Evolutionary conservation across 2,888 invertebrate genomes (phyloP), one percentile per base, ranked within the genome.

Genomic region (Teleiodes luculella): DNA sequence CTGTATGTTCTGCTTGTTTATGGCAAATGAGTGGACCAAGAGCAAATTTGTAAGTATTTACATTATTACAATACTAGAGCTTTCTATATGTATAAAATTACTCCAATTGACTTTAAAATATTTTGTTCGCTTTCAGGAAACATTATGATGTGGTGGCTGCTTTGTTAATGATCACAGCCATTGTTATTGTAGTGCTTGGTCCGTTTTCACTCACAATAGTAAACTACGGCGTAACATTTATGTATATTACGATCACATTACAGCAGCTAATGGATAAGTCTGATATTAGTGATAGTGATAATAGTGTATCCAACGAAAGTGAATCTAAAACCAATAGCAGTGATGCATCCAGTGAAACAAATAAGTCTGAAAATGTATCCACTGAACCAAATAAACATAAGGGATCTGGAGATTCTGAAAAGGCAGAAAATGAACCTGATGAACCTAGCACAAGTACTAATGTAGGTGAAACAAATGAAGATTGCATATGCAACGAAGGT

Each of bases 1-100:
- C 93, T 49, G 64, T 82, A 1, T 92, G 92, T 67, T 91, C 93
- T 0, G 87, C 91, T 10, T 78, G 92, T 48, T 74, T 95, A 45
- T 94, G 95, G 93, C 94, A 95, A 70, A 79, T 93, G 51, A 90
- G 92, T 24, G 91, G 92, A 1, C 95, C 95, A 0, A 91, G 89
- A 66, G 81, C 76, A 57, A 90, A 93, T 67, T 83, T 93, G 94
- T 94, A 86, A 92, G 93, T 87, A 31, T 30, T 18, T 49, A 52
- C 36, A 24, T 30, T 49, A 52, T n/a, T n/a, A n/a, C n/a, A n/a
- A n/a, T n/a, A n/a, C n/a, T n/a, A n/a, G n/a, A n/a, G n/a, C n/a
- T n/a, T n/a, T n/a, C n/a, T n/a, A 56, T 39, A 48, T 41, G 43
- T n/a, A 50, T 46, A n/a, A n/a, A n/a, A n/a, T n/a, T n/a, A n/a